Conservation (phyloP, 2,888 invertebrate genomes). For the Drosophila stalkeri region DNA sequence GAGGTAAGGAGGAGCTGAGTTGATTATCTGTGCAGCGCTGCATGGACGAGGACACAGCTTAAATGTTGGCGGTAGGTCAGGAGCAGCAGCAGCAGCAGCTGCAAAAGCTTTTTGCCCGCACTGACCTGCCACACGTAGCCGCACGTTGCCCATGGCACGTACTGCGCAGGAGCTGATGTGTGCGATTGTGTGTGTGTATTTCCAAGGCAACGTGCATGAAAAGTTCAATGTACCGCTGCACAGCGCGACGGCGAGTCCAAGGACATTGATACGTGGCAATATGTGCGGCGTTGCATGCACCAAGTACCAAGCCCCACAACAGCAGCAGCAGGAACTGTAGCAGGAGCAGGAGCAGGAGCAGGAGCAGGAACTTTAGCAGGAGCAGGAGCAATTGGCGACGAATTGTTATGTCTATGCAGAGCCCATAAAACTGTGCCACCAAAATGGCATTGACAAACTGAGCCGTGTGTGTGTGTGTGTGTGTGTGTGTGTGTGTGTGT, state of each 20-base stretch:
- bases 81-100: slow-evolving; percentile 56
- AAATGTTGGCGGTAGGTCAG: slow-evolving; percentile 65
- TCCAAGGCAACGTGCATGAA: slow-evolving; percentile 72
- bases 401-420: slow-evolving; percentile 52
- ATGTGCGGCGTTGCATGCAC: slow-evolving; percentile 40
- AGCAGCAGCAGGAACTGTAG: neutral
- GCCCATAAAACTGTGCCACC: slow-evolving; percentile 48
- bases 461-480: slow-evolving; percentile 1
- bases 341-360: neutral
- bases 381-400: slow-evolving; percentile 10
- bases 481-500: neutral
- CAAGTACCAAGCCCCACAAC: slow-evolving; percentile 3
- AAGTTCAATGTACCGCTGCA: slow-evolving; percentile 75
- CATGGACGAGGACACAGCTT: slow-evolving; percentile 51
- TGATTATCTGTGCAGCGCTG: slow-evolving; percentile 51
- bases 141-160: slow-evolving; percentile 51
- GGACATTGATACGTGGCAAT: slow-evolving; percentile 67
- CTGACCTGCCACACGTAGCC: slow-evolving; percentile 72
- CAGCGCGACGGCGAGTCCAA: slow-evolving; percentile 72
- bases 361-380: neutral
- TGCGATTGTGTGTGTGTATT: slow-evolving; percentile 21
- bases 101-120: slow-evolving; percentile 49
- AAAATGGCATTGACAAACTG: slow-evolving; percentile 45
- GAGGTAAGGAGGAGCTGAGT: no score
- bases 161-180: slow-evolving; percentile 62